Evolutionary conservation across 2,888 invertebrate genomes (phyloP).

Genomic region (Andrena camellia): DNA sequence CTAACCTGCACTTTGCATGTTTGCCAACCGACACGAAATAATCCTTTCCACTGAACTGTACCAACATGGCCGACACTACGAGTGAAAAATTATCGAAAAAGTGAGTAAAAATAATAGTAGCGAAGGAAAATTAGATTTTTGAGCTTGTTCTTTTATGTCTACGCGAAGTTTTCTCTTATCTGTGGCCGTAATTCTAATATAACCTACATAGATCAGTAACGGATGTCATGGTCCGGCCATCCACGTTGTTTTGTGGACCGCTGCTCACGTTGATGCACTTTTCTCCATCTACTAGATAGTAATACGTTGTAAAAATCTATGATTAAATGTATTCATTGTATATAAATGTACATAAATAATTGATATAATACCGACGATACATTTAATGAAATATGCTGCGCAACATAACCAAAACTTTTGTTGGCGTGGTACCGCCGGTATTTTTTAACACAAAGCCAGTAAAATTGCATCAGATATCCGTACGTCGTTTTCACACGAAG

Average conservation of each 20-base stretch:
- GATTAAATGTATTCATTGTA: slow-evolving; percentile 10
- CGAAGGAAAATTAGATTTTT: slow-evolving; percentile 17
- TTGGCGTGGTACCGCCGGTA: slow-evolving; percentile 54
- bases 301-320: slow-evolving; percentile 21
- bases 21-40: slow-evolving; percentile 50
- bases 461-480: slow-evolving; percentile 75
- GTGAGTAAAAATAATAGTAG: slow-evolving; percentile 85
- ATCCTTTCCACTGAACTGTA: slow-evolving; percentile 38
- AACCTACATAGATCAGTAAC: slow-evolving; percentile 27
- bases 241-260: slow-evolving; percentile 40
- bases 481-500: slow-evolving; percentile 72
- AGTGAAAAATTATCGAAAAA: slow-evolving; percentile 89
- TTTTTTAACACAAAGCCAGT: slow-evolving; percentile 47
- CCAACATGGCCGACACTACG: slow-evolving; percentile 87
- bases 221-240: slow-evolving; percentile 2
- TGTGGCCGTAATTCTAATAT: slow-evolving; percentile 23
- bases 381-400: slow-evolving; percentile 65
- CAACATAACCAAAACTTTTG: slow-evolving; percentile 71
- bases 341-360: slow-evolving; percentile 19
- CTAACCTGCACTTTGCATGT: slow-evolving; percentile 31
- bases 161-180: background rate
- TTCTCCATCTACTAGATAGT: slow-evolving; percentile 20
- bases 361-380: background rate
- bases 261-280: background rate
- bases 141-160: background rate